Conservation (phyloP, 2,113 vertebrate genomes). For the Lates calcarifer region DNA sequence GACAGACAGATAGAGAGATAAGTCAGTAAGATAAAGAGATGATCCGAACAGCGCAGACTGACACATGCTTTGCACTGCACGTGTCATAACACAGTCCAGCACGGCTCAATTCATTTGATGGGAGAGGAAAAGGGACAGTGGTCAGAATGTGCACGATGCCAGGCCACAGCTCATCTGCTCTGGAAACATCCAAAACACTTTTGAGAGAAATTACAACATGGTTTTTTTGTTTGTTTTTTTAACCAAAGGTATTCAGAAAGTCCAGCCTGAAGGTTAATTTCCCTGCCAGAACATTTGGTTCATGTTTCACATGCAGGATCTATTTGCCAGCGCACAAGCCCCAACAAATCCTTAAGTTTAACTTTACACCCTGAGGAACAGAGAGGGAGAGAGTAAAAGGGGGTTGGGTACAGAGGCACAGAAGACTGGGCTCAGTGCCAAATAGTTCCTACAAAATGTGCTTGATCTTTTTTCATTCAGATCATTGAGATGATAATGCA, state of each 20-base stretch:
- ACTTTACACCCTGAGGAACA: slow-evolving; percentile 21
- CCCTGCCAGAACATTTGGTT: background rate
- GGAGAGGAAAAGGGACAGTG: slow-evolving; percentile 14
- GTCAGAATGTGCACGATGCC: background rate
- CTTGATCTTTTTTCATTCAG: slow-evolving; percentile 14
- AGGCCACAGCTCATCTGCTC: slow-evolving; percentile 23
- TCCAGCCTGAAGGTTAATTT: slow-evolving; percentile 12
- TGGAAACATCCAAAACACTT: slow-evolving; percentile 28
- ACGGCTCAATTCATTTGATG: slow-evolving; percentile 11
- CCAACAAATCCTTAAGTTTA: slow-evolving; percentile 27
- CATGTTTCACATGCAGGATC: slow-evolving; percentile 8
- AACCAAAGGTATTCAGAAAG: background rate
- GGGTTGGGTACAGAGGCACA: background rate
- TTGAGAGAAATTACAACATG: background rate
- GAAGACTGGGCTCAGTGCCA: slow-evolving; percentile 12
- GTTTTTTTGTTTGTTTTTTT: background rate
- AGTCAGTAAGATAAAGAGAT: slow-evolving; percentile 26
- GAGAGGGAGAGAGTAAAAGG: background rate
- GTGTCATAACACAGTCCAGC: slow-evolving; percentile 36
- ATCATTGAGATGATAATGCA: background rate
- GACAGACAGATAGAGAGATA: background rate
- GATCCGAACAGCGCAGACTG: slow-evolving; percentile 30
- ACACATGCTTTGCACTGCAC: slow-evolving; percentile 44
- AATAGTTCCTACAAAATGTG: background rate
- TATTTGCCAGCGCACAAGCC: slow-evolving; percentile 19